phyloP scores from a whole-genome alignment of 2,888 invertebrate species.

The Fragum sueziense region DNA sequence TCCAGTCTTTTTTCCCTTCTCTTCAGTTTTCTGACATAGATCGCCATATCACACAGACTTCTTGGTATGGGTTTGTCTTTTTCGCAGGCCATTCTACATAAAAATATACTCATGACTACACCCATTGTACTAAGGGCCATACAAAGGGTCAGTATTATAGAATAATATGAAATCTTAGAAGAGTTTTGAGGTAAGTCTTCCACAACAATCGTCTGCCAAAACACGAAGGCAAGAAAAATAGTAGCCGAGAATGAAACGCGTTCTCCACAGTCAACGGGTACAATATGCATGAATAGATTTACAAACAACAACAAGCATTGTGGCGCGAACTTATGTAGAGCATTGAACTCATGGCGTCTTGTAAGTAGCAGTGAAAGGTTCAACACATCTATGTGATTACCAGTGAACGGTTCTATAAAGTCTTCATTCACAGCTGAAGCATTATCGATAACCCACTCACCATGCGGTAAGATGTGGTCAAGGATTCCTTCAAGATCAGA shows the following conservation, averaged over 20 bases:
- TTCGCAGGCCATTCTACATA: not conserved
- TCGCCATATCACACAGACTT: not conserved
- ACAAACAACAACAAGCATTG: constrained; percentile 1
- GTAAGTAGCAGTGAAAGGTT: not conserved
- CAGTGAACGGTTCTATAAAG: constrained; percentile 7
- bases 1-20: not conserved
- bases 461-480: not conserved
- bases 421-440: not conserved
- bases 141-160: constrained; percentile 1
- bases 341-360: not conserved
- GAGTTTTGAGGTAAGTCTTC: constrained; percentile 6
- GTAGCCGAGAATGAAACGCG: constrained; percentile 4
- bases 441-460: constrained; percentile 11
- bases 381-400: not conserved
- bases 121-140: not conserved
- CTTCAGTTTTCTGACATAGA: not conserved
- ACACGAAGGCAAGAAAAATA: not conserved
- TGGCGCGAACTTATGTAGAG: not conserved
- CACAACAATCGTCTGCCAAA: constrained; percentile 8
- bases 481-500: not conserved
- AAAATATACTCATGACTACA: not conserved
- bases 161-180: constrained; percentile 2
- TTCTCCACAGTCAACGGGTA: not conserved
- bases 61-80: not conserved
- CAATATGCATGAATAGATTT: not conserved